Conservation (phyloP, 1,140 invertebrate genomes). For the Drosophila yakuba region DNA sequence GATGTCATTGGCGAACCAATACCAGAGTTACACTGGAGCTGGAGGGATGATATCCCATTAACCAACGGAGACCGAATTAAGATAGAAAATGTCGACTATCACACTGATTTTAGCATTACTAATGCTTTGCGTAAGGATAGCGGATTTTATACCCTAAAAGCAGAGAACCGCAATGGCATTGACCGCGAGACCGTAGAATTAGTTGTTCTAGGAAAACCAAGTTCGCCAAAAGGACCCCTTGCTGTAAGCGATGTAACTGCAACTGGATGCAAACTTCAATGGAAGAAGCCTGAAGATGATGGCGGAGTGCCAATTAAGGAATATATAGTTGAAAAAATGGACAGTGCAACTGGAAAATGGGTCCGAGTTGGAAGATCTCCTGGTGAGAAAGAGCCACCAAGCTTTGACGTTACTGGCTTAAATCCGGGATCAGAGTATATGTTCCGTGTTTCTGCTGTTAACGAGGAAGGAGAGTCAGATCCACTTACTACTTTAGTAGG, state of each 20-base stretch:
- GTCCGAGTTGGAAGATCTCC: constrained; percentile 91
- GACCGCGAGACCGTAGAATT: constrained; percentile 96
- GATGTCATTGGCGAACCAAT: constrained; percentile 95
- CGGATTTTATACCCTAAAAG: constrained; percentile 95
- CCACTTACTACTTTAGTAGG: constrained; percentile 93
- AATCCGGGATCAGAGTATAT: constrained; percentile 97
- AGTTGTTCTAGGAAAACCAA: constrained; percentile 94
- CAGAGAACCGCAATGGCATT: constrained; percentile 95
- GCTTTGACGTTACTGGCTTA: constrained; percentile 94
- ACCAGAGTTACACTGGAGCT: constrained; percentile 94
- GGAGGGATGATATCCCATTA: constrained; percentile 92
- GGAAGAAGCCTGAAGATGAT: constrained; percentile 96
- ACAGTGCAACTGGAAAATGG: constrained; percentile 95
- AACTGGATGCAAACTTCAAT: constrained; percentile 93
- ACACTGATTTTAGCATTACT: constrained; percentile 94
- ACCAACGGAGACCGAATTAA: constrained; percentile 93
- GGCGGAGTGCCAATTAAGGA: constrained; percentile 97
- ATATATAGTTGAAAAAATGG: constrained; percentile 98
- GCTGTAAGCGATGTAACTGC: constrained; percentile 94
- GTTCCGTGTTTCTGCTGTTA: constrained; percentile 97
- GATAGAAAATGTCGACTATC: constrained; percentile 96
- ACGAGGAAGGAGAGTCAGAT: constrained; percentile 98
- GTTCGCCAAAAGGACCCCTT: constrained; percentile 94
- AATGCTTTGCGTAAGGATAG: constrained; percentile 95
- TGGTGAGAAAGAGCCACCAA: constrained; percentile 90